phyloP scores from a whole-genome alignment of 1,140 invertebrate genomes.

The Orius insidiosus region DNA sequence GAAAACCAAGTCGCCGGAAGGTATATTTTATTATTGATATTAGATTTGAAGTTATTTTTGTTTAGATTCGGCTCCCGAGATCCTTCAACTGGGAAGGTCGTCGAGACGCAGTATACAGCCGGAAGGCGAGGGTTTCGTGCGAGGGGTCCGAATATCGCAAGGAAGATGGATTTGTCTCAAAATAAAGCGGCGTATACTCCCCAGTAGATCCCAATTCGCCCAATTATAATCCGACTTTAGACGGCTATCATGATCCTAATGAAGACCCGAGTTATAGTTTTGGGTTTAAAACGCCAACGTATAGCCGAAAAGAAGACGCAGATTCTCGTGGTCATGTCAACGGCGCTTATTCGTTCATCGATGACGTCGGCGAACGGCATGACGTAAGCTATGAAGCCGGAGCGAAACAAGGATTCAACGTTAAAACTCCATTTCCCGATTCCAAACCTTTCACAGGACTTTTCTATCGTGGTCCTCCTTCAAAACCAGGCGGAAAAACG shows the following conservation, averaged over 20 bases:
- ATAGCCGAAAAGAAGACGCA: constrained; percentile 42
- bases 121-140: constrained; percentile 50
- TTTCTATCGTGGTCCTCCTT: constrained; percentile 32
- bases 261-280: constrained; percentile 54
- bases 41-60: background rate
- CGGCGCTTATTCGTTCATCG: constrained; percentile 43
- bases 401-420: constrained; percentile 48
- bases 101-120: constrained; percentile 50
- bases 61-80: constrained; percentile 43
- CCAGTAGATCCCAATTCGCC: constrained; percentile 22
- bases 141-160: constrained; percentile 44
- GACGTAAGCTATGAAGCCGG: constrained; percentile 56
- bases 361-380: constrained; percentile 50
- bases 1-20: constrained; percentile 24
- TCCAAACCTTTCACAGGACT: constrained; percentile 25
- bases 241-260: constrained; percentile 47
- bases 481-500: constrained; percentile 28
- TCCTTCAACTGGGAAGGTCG: constrained; percentile 39
- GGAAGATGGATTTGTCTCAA: constrained; percentile 48
- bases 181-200: constrained; percentile 29
- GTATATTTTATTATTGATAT: constrained; percentile 14
- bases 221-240: constrained; percentile 33
- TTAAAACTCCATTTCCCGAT: constrained; percentile 47
- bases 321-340: constrained; percentile 36
- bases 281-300: constrained; percentile 41